A percentile compares a stretch with the other conserved stretches of the same genome.
These are phyloP conservation scores for Tetrao urogallus DNA, from an alignment of 2,113 vertebrate genomes.

Conservation along the genomic window DNA sequence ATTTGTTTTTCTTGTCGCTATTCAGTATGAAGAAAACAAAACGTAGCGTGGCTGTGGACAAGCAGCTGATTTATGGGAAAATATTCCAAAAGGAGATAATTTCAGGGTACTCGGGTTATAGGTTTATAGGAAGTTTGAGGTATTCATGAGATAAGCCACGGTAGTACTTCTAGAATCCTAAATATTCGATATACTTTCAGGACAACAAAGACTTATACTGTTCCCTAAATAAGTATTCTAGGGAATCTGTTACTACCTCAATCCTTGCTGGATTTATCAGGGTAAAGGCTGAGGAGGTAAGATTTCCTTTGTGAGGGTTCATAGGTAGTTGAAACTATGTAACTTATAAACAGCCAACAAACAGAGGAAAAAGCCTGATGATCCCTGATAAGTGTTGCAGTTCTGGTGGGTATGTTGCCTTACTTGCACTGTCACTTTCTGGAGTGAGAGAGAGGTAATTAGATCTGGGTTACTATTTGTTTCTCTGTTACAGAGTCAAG, in stretches of 20 bases:
- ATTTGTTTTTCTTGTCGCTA: not conserved
- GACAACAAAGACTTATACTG: not conserved
- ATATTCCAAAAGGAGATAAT: not conserved
- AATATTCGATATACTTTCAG: not conserved
- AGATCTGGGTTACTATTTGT: not conserved
- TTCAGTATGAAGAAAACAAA: not conserved
- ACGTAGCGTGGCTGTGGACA: rapidly evolving
- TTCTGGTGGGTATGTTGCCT: not conserved
- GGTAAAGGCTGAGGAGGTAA: not conserved
- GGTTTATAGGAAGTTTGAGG: not conserved
- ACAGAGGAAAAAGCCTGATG: not conserved
- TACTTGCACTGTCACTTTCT: not conserved
- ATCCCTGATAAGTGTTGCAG: not conserved
- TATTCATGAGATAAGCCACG: rapidly evolving
- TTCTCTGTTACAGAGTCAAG: not conserved
- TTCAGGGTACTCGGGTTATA: not conserved
- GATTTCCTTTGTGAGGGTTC: not conserved
- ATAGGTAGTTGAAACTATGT: not conserved
- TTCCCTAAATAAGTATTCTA: too few relatives aligned
- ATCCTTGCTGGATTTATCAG: rapidly evolving
- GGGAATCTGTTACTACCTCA: not conserved
- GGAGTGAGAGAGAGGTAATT: not conserved
- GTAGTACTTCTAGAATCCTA: not conserved
- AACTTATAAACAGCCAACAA: not conserved
- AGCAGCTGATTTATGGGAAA: not conserved